A percentile compares a stretch with the other conserved stretches of the same genome.
phyloP scores from a whole-genome alignment of 2,113 vertebrate genomes.

The Microcebus murinus region DNA sequence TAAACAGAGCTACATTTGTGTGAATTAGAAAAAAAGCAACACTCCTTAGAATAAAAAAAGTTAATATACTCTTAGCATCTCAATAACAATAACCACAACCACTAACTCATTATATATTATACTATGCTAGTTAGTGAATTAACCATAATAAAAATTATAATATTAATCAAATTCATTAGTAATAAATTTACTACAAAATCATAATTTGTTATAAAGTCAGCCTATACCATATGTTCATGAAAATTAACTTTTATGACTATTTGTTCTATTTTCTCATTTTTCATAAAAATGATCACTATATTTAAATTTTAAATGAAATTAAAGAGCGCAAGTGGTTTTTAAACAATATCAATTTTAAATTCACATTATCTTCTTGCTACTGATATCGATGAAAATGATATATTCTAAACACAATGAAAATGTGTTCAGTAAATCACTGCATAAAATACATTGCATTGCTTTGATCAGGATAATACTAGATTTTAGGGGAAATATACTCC shows the following conservation, averaged over 20 bases:
- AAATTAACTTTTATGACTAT: background rate
- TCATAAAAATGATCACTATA: background rate
- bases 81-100: background rate
- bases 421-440: background rate
- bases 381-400: background rate
- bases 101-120: background rate
- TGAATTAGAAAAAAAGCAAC: background rate
- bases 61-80: background rate
- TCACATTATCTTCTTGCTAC: background rate
- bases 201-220: background rate
- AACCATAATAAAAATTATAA: background rate
- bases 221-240: background rate
- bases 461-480: background rate
- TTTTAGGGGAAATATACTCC: background rate
- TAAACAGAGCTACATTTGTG: background rate
- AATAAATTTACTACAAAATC: background rate
- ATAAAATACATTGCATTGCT: background rate
- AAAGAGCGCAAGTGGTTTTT: background rate
- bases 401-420: background rate
- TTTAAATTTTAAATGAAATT: background rate
- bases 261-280: background rate
- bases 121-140: background rate
- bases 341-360: background rate
- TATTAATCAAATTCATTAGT: background rate
- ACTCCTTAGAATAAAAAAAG: background rate